Conservation (phyloP, 2,113 vertebrate species). For the Pituophis catenifer region DNA sequence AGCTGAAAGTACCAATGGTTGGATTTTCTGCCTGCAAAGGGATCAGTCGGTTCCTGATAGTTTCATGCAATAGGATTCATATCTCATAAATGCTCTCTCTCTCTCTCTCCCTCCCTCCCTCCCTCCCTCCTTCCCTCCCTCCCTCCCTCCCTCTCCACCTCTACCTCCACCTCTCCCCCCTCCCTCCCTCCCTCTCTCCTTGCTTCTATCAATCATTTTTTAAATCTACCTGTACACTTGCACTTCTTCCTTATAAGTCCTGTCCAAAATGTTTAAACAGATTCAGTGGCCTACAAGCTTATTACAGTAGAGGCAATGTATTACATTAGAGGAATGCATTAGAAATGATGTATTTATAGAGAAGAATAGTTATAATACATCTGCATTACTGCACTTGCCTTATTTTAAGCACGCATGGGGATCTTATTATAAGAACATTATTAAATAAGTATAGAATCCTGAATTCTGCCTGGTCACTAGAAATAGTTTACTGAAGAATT, state of each 20-base stretch:
- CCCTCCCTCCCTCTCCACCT: no score
- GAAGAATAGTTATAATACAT: conserved; percentile 30
- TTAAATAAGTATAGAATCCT: conserved; percentile 35
- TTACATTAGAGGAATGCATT: neutral
- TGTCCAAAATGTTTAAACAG: neutral
- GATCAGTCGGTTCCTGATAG: neutral
- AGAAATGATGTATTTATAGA: conserved; percentile 39
- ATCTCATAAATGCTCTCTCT: neutral
- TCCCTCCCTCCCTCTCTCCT: neutral
- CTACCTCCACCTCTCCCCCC: no score
- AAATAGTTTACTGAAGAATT: conserved; percentile 13
- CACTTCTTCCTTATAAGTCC: neutral
- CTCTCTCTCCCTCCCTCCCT: no score
- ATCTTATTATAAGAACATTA: conserved; percentile 25
- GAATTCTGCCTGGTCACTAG: neutral
- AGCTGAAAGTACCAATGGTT: neutral
- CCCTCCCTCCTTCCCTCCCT: no score
- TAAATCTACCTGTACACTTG: neutral
- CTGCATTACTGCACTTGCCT: conserved; percentile 2
- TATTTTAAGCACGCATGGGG: conserved; percentile 1
- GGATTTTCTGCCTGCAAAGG: neutral
- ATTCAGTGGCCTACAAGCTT: conserved; percentile 20
- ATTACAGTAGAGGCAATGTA: neutral
- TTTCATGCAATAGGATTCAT: neutral
- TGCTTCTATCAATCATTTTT: neutral